Base-by-base conservation (phyloP, 1,140 invertebrate genomes). In the Hypothenemus hampei region DNA sequence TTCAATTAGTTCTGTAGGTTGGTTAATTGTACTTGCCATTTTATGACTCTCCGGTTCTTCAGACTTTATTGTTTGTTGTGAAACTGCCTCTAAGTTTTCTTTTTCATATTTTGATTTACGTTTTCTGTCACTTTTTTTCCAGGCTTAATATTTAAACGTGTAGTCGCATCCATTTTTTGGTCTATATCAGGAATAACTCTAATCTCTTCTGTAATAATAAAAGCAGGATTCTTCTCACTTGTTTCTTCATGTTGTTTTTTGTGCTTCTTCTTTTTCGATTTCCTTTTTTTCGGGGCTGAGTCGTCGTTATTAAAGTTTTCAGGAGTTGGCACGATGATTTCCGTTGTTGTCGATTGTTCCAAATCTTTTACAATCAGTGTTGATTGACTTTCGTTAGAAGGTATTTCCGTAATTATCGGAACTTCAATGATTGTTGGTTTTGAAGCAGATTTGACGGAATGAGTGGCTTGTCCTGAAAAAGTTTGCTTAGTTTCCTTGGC, bases 231-330 rank as follows among this genome's bases (percentile, higher is more conserved):
- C n/a, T 24, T 44, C 13, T 51, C 35, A 16, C 7, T 48, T 37
- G 59, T 29, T 56, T 62, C 50, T n/a, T 35, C 13, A 58, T 60
- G 33, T 21, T 50, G 54, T 54, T 53, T 46, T 36, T 60, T 59
- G 33, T 56, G 50, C 11, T 54, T 46, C 35, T 62, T 62, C 33
- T 58, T 56, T 48, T 62, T 62, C 3, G 52, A 56, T 41, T 60
- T 59, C 26, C 56, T 60, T 15, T 55, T 53, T 8, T 58, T 37
- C 13, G 57, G 18, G 15, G 21, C 20, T 11, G 20, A 47, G 15
- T 58, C 49, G 22, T 57, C 54, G 19, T 49, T 41, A 21, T 23
- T 55, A 8, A 37, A 36, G 16, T 54, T 39, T n/a, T n/a, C n/a
- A n/a, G n/a, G n/a, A n/a, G n/a, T n/a, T n/a, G n/a, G n/a, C n/a